These are phyloP conservation scores for Electrophaes corylata DNA, from an alignment of 2,888 invertebrate species.

Conservation along the genomic window DNA sequence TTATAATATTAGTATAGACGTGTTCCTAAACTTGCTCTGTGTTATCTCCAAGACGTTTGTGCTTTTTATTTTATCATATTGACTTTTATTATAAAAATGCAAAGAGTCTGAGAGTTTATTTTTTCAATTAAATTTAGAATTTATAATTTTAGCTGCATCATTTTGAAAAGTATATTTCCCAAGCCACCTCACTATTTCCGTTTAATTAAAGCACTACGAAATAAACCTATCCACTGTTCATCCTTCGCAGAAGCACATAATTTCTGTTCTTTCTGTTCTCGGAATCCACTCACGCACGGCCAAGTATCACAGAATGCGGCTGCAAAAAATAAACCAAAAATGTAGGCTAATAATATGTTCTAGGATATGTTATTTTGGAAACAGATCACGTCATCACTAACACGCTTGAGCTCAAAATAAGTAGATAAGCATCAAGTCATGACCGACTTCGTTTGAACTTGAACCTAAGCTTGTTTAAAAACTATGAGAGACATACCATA, in stretches of 20 bases:
- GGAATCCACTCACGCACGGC: constrained; percentile 33
- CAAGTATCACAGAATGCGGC: constrained; percentile 38
- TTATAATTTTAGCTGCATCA: not conserved
- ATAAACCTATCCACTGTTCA: constrained; percentile 16
- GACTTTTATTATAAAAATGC: too few species aligned
- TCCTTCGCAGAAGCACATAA: constrained; percentile 33
- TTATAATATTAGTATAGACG: too few species aligned
- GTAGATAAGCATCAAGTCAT: constrained; percentile 24
- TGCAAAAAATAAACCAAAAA: constrained; percentile 41
- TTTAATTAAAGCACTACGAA: constrained; percentile 33
- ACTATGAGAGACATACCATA: not conserved
- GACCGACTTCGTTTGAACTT: constrained; percentile 8
- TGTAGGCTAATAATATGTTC: constrained; percentile 42
- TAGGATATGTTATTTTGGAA: constrained; percentile 39
- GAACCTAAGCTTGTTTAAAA: not conserved
- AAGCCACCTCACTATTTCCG: constrained; percentile 21
- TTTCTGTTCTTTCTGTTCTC: constrained; percentile 40
- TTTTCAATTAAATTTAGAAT: too few species aligned
- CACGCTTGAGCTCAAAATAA: constrained; percentile 29
- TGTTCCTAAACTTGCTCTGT: too few species aligned
- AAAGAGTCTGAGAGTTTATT: too few species aligned
- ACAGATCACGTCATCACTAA: constrained; percentile 34
- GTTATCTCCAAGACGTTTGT: too few species aligned
- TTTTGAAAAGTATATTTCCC: not conserved
- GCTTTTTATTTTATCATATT: too few species aligned